Percentiles rank a stretch among this genome's conserved stretches.
phyloP scores from a whole-genome alignment of 2,113 vertebrate species.

The Salvator merianae region DNA sequence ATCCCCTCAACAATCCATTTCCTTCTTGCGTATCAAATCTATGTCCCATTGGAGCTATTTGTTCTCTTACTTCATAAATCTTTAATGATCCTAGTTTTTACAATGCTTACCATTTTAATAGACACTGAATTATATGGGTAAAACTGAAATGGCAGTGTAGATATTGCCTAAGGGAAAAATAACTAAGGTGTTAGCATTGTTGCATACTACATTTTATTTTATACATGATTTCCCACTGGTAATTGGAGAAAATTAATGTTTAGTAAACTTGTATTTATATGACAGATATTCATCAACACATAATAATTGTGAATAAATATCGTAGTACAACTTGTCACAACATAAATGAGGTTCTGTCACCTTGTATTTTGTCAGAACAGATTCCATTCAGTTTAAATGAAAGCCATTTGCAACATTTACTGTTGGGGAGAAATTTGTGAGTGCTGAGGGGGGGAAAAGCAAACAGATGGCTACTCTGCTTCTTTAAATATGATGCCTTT shows the following conservation, averaged over 20 bases:
- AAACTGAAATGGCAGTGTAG: conserved; percentile 10
- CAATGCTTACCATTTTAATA: background rate
- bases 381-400: conserved; percentile 12
- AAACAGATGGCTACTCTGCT: background rate
- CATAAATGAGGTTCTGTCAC: background rate
- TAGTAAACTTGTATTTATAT: conserved; percentile 20
- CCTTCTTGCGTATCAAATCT: conserved; percentile 1
- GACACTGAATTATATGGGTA: rapidly evolving
- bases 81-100: background rate
- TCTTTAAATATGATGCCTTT: background rate
- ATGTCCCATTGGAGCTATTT: background rate
- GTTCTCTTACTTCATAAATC: conserved; percentile 12
- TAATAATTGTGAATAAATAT: conserved; percentile 28
- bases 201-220: conserved; percentile 34
- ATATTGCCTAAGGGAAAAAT: conserved; percentile 11
- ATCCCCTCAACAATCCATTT: background rate
- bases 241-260: conserved; percentile 16
- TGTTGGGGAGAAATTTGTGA: background rate
- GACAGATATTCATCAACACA: conserved; percentile 3
- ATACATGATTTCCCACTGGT: background rate
- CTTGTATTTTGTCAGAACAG: background rate
- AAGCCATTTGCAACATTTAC: conserved; percentile 28
- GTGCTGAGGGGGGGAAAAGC: background rate
- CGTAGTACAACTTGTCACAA: background rate
- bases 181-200: background rate